Evolutionary conservation across 2,888 invertebrate species (phyloP), one percentile per base, ranked within the genome.

Genomic region (Euzophera pinguis): DNA sequence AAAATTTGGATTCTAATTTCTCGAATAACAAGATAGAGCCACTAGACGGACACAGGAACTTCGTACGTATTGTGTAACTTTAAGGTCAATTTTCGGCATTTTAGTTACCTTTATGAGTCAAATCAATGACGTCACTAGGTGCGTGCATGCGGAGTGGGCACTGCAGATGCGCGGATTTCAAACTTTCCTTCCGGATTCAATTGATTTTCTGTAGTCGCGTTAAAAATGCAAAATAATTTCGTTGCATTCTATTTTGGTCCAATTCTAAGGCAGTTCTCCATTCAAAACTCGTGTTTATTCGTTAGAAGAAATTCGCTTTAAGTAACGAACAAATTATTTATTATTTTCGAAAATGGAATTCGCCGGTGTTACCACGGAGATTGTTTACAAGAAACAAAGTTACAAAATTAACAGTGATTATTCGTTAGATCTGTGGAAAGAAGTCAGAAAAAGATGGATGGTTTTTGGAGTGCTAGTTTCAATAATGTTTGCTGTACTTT

Each of bases 141-240:
- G 50, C 50, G 59, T 5, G 22, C 22, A 22, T 22, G 22, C 5
- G 22, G 27, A 53, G 38, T 55, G 65, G 60, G 74, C 73, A 75
- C 54, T 79, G 78, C 78, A 76, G 78, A 78, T 78, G 76, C 77
- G 77, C 78, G 75, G 61, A 67, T 70, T 78, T 71, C 61, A 60
- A 74, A 75, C 58, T 61, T 60, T 57, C 52, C 39, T 49, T 41
- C 58, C 53, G 50, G 48, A 37, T 50, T 32, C 47, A 54, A 69
- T 70, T 64, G 67, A 68, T 69, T 67, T 67, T 60, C 48, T 34
- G 45, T 49, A 17, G 12, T 49, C 37, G 43, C 43, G 54, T 57
- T 54, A 49, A 60, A 60, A 60, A 58, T 63, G 58, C 52, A 53
- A 50, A 54, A 37, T 38, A 34, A 27, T n/a, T 22, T 8, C 29